Conservation (phyloP, 2,797 vertebrate genomes). For the Helostoma temminkii region DNA sequence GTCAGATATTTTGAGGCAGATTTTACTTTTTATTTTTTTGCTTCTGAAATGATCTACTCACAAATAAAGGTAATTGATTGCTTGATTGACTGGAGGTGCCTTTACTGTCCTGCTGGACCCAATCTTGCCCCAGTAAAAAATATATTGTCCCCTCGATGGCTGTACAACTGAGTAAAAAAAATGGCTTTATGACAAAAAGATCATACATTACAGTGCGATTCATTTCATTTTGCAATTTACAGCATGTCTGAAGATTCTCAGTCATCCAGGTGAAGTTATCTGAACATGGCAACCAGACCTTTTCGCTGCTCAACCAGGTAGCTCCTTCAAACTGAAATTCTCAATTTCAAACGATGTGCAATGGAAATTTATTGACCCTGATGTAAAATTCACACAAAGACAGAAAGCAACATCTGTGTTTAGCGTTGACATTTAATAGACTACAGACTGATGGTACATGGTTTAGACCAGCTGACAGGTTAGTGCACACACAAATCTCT, state of each 20-base stretch:
- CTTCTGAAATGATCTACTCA: constrained; percentile 49
- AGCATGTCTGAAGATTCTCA: too few relatives aligned
- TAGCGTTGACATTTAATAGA: constrained; percentile 27
- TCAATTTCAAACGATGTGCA: too few relatives aligned
- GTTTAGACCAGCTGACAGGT: constrained; percentile 53
- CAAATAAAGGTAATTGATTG: constrained; percentile 69
- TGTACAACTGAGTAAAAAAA: constrained; percentile 31
- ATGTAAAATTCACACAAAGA: too few relatives aligned
- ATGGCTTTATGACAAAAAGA: constrained; percentile 60
- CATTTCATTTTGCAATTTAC: constrained; percentile 41
- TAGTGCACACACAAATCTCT: constrained; percentile 53
- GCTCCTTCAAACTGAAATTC: too few relatives aligned
- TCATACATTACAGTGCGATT: constrained; percentile 59
- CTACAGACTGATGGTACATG: constrained; percentile 25
- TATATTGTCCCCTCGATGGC: constrained; percentile 56
- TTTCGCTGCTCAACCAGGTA: too few relatives aligned
- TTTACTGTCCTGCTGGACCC: constrained; percentile 58
- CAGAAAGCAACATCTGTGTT: not conserved
- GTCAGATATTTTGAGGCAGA: constrained; percentile 22
- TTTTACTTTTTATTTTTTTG: not conserved
- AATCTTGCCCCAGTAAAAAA: constrained; percentile 58
- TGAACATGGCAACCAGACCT: too few relatives aligned
- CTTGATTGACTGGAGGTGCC: constrained; percentile 52
- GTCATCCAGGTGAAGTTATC: too few relatives aligned
- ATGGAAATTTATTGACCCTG: too few relatives aligned